phyloP scores from a whole-genome alignment of 2,113 vertebrate species.

The Empidonax traillii region DNA sequence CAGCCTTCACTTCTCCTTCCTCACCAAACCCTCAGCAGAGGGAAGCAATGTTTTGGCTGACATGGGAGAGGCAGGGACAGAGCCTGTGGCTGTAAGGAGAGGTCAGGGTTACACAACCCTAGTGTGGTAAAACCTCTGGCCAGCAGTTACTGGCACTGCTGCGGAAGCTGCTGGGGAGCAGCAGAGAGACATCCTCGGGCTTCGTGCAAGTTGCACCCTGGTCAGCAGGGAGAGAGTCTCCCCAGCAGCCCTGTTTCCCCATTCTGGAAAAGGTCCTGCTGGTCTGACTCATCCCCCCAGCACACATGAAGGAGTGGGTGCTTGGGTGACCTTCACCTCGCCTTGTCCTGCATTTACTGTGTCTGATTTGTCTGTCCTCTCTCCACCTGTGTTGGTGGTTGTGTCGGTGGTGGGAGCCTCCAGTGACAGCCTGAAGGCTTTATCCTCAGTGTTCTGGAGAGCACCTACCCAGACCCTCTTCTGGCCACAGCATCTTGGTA shows the following conservation, averaged over 20 bases:
- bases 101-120: neutral
- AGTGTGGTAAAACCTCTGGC: conserved; percentile 38
- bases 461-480: neutral
- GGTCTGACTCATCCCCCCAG: neutral
- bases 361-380: neutral
- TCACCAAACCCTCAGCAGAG: neutral
- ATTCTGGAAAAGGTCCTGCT: neutral
- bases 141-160: conserved; percentile 49
- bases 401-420: neutral
- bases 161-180: conserved; percentile 57
- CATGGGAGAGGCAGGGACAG: neutral
- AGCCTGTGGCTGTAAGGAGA: conserved; percentile 1
- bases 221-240: conserved; percentile 37
- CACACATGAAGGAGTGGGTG: neutral
- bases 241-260: conserved; percentile 21
- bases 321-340: neutral
- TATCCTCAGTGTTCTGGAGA: neutral
- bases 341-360: neutral
- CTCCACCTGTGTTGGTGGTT: neutral
- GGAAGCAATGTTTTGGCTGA: neutral
- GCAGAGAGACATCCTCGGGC: neutral
- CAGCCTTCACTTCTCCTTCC: neutral
- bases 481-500: neutral
- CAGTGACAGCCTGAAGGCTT: neutral
- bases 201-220: conserved; percentile 16